These are phyloP conservation scores for Heterodera carotae DNA, from an alignment of 1,140 invertebrate genomes.

Conservation along the genomic window DNA sequence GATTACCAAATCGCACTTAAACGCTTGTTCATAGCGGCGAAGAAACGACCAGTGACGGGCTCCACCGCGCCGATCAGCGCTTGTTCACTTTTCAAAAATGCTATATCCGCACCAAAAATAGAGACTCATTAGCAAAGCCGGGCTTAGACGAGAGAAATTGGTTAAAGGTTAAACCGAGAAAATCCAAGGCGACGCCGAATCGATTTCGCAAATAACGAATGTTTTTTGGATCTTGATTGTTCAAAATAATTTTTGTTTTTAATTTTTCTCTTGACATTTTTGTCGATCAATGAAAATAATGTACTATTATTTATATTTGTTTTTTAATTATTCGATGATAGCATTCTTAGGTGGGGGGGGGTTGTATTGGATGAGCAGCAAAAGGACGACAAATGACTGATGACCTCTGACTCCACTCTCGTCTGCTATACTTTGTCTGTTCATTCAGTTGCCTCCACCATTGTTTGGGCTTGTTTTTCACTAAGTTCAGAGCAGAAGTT, in stretches of 20 bases:
- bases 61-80: not conserved
- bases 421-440: not conserved
- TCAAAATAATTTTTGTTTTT: too few species aligned
- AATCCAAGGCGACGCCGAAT: too few species aligned
- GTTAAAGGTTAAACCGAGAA: too few species aligned
- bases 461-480: too few species aligned
- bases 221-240: too few species aligned
- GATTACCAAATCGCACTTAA: slow-evolving; percentile 66
- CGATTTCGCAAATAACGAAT: too few species aligned
- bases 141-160: not conserved
- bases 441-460: slow-evolving; percentile 10
- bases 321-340: too few species aligned
- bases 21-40: slow-evolving; percentile 49
- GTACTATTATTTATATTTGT: too few species aligned
- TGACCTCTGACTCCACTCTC: not conserved
- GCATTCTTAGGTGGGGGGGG: not conserved
- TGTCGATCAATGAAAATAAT: too few species aligned
- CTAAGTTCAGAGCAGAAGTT: slow-evolving; percentile 30
- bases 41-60: not conserved
- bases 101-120: not conserved
- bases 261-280: too few species aligned
- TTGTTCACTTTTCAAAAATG: not conserved
- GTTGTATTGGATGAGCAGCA: too few species aligned
- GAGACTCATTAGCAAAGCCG: not conserved
- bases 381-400: too few species aligned